These are phyloP conservation scores for Artibeus lituratus DNA, from an alignment of 2,797 vertebrate species.

Conservation along the genomic window DNA sequence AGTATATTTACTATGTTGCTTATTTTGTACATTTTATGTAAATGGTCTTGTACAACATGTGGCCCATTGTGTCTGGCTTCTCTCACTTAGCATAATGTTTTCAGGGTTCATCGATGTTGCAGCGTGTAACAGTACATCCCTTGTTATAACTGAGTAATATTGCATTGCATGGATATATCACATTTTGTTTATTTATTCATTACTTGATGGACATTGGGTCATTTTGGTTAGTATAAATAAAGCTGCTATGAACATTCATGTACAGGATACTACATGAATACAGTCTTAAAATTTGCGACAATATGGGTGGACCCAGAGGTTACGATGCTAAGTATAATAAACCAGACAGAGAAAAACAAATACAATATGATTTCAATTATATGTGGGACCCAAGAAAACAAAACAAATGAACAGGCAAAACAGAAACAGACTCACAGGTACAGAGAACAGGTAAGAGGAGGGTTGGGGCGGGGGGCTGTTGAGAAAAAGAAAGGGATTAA, in stretches of 20 bases:
- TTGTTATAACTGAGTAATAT: not conserved
- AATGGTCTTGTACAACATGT: not conserved
- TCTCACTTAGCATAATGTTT: not conserved
- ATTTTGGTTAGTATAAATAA: not conserved
- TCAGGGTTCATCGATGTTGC: not conserved
- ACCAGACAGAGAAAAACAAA: not conserved
- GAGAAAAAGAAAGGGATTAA: not conserved
- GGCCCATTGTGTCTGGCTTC: not conserved
- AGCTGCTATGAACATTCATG: not conserved
- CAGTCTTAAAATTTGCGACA: not conserved
- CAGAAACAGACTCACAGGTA: not conserved
- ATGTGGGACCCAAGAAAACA: not conserved
- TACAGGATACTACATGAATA: not conserved
- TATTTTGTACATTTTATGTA: not conserved
- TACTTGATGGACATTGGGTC: not conserved
- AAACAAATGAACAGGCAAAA: not conserved
- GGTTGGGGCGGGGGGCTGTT: not conserved
- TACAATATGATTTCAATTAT: not conserved
- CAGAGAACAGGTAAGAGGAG: not conserved
- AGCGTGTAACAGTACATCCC: not conserved
- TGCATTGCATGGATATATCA: not conserved
- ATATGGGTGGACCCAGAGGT: not conserved
- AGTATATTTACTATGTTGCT: not conserved
- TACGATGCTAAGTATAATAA: not conserved
- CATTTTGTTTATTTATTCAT: not conserved